Evolutionary conservation across 2,113 vertebrate species (phyloP).

Genomic region (Noturus placidus): DNA sequence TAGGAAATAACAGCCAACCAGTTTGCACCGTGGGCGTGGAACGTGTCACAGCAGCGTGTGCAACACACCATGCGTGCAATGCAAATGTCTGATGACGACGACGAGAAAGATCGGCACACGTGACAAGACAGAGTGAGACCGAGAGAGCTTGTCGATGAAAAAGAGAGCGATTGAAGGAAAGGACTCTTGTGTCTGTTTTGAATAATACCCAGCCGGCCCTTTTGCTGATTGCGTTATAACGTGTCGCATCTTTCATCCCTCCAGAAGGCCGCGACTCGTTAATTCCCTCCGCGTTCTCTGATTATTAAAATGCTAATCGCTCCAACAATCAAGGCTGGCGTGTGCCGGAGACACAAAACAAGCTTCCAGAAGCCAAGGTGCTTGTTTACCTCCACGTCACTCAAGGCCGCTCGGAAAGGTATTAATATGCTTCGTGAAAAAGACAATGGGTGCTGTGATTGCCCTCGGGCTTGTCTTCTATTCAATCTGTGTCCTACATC

Average conservation of each 20-base stretch:
- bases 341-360: conserved; percentile 30
- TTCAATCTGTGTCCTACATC: conserved; percentile 53
- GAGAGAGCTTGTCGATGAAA: background rate
- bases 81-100: background rate
- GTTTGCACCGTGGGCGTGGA: background rate
- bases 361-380: conserved; percentile 20
- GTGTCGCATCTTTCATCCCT: background rate
- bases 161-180: background rate
- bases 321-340: conserved; percentile 24
- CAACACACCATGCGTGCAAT: background rate
- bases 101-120: background rate
- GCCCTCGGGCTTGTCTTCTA: conserved; percentile 42
- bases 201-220: background rate
- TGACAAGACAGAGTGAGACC: background rate
- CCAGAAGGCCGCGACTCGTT: conserved; percentile 24
- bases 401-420: conserved; percentile 33
- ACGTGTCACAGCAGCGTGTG: background rate
- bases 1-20: background rate
- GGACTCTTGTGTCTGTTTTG: background rate
- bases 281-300: conserved; percentile 14
- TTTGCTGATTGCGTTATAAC: conserved; percentile 4
- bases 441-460: conserved; percentile 49
- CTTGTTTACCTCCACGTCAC: conserved; percentile 47
- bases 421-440: conserved; percentile 50
- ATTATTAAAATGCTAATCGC: conserved; percentile 42